These are phyloP conservation scores for Acanthornis magna DNA, from an alignment of 2,797 vertebrate species.

Conservation along the genomic window DNA sequence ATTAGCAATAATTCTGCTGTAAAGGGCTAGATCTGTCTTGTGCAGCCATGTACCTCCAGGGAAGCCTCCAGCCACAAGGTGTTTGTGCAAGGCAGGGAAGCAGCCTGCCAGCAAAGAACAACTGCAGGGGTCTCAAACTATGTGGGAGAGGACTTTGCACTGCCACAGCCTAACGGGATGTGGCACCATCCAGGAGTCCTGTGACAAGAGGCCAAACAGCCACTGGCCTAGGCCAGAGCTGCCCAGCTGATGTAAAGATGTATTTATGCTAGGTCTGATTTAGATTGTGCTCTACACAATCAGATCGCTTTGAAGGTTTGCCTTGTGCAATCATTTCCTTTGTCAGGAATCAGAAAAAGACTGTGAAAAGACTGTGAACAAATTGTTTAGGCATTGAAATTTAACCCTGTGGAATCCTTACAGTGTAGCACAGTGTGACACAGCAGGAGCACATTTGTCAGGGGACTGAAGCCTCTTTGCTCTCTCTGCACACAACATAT, in stretches of 20 bases:
- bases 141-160: neutral
- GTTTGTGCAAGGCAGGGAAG: neutral
- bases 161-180: neutral
- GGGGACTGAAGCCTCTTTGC: conserved; percentile 39
- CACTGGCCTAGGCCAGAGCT: neutral
- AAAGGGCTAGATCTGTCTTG: neutral
- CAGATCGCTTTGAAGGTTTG: conserved; percentile 50
- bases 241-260: neutral
- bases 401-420: conserved; percentile 65
- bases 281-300: conserved; percentile 41
- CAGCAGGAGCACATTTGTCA: conserved; percentile 60
- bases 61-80: neutral
- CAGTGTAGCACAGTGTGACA: conserved; percentile 58
- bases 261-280: conserved; percentile 44
- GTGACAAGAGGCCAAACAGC: neutral
- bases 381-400: conserved; percentile 64
- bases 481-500: conserved; percentile 36
- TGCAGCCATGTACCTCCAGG: neutral
- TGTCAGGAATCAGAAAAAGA: conserved; percentile 61
- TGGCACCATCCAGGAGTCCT: neutral
- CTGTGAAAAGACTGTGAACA: conserved; percentile 60
- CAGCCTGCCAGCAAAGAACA: neutral
- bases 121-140: neutral
- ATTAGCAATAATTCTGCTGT: neutral
- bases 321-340: conserved; percentile 54